Conservation (phyloP, 92 coral and sea anemone species). For the Porites divaricata region DNA sequence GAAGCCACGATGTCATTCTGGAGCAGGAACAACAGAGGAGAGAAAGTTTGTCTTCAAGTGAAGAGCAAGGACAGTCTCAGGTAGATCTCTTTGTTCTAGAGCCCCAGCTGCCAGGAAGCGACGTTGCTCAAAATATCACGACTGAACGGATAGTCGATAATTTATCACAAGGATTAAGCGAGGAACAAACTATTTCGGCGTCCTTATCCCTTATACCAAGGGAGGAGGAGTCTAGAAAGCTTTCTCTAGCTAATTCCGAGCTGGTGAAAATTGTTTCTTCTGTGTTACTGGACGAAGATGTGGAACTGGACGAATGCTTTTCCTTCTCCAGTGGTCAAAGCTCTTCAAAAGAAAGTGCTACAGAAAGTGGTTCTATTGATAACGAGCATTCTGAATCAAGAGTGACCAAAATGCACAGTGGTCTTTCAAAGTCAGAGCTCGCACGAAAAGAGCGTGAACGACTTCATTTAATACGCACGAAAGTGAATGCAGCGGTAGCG, state of each 20-base stretch:
- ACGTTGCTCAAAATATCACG: background rate
- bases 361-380: background rate
- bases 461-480: slow-evolving; percentile 76
- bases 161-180: background rate
- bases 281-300: slow-evolving; percentile 25
- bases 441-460: slow-evolving; percentile 83
- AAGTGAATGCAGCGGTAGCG: slow-evolving; percentile 84
- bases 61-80: slow-evolving; percentile 5
- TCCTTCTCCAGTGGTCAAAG: background rate
- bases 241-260: background rate
- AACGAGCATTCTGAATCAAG: slow-evolving; percentile 1
- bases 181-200: background rate
- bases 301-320: slow-evolving; percentile 1
- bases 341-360: background rate
- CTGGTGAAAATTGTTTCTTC: slow-evolving; percentile 19
- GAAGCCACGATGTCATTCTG: background rate
- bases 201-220: background rate
- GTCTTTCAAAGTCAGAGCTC: slow-evolving; percentile 43
- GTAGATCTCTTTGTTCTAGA: background rate
- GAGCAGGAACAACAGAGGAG: slow-evolving; percentile 12
- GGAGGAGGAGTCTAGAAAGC: background rate
- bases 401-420: slow-evolving; percentile 12
- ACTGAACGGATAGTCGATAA: background rate
- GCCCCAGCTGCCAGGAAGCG: background rate
- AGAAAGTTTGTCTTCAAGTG: slow-evolving; percentile 4